Conservation (phyloP, 2,113 vertebrate genomes). For the Datnioides undecimradiatus region DNA sequence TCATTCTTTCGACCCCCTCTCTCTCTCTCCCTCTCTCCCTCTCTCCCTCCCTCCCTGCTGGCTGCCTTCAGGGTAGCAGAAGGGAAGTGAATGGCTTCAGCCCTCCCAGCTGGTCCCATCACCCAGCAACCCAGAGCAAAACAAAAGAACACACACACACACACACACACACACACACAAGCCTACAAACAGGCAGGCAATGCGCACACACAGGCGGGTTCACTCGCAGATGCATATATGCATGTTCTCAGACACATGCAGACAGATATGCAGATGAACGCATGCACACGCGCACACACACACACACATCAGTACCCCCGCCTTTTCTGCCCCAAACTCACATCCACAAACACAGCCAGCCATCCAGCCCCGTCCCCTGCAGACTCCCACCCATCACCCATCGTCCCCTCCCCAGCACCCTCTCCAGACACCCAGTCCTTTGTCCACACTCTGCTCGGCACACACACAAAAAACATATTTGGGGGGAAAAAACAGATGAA, state of each 20-base stretch:
- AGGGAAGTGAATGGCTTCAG: conserved; percentile 85
- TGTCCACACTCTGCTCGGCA: conserved; percentile 65
- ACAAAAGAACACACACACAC: conserved; percentile 80
- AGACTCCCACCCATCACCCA: conserved; percentile 71
- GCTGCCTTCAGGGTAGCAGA: conserved; percentile 83
- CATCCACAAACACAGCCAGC: background rate
- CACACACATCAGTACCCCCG: too few species aligned
- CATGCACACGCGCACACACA: conserved; percentile 20
- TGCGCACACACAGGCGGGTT: conserved; percentile 32
- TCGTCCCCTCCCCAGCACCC: conserved; percentile 57
- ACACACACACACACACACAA: conserved; percentile 29
- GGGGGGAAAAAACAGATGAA: conserved; percentile 49
- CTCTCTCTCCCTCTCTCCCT: conserved; percentile 4
- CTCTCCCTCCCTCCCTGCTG: conserved; percentile 61
- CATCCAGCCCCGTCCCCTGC: conserved; percentile 46
- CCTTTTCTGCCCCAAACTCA: too few species aligned
- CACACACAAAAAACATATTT: conserved; percentile 54
- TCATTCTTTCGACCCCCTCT: conserved; percentile 13
- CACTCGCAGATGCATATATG: conserved; percentile 45
- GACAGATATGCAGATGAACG: conserved; percentile 56
- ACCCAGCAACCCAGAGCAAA: conserved; percentile 85
- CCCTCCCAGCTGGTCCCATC: conserved; percentile 87
- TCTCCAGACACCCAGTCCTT: conserved; percentile 78
- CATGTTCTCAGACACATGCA: conserved; percentile 57
- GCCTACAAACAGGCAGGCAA: conserved; percentile 38